Conservation (phyloP, 2,888 invertebrate genomes). For the Napeogenes sylphis region DNA sequence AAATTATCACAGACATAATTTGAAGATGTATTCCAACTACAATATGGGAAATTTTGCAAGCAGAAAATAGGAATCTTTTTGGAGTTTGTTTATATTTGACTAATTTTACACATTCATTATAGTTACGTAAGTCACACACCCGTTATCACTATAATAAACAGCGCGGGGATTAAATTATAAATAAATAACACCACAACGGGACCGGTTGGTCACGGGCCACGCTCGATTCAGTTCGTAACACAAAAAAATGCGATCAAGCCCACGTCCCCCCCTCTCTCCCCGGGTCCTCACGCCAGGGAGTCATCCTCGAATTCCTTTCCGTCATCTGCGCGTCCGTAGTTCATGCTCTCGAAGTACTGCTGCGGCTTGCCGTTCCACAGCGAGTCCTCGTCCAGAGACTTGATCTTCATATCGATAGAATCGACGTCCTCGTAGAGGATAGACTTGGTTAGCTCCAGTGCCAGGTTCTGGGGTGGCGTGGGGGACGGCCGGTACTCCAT, state of each 20-base stretch:
- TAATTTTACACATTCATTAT: background rate
- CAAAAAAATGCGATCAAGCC: background rate
- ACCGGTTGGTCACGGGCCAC: too few species aligned
- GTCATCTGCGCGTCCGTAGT: conserved; percentile 57
- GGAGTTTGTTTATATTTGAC: conserved; percentile 2
- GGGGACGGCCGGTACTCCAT: conserved; percentile 45
- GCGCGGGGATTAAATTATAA: too few species aligned
- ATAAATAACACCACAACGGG: too few species aligned
- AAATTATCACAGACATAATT: conserved; percentile 51
- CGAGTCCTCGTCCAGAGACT: conserved; percentile 61
- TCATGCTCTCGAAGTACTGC: conserved; percentile 83
- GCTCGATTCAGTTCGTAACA: background rate
- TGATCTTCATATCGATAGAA: conserved; percentile 44
- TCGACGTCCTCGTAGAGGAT: conserved; percentile 61
- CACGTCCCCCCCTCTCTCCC: background rate
- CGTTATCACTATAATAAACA: background rate
- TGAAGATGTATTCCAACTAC: conserved; percentile 10
- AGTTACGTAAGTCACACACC: background rate
- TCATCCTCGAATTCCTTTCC: conserved; percentile 53
- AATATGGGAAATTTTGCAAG: conserved; percentile 19
- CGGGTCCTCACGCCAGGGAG: conserved; percentile 45
- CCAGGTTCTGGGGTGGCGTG: conserved; percentile 57
- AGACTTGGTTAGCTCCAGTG: conserved; percentile 51
- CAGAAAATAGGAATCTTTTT: conserved; percentile 11
- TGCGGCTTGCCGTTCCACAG: conserved; percentile 76